phyloP scores from a whole-genome alignment of 2,888 invertebrate genomes.

The Mythimna vitellina region DNA sequence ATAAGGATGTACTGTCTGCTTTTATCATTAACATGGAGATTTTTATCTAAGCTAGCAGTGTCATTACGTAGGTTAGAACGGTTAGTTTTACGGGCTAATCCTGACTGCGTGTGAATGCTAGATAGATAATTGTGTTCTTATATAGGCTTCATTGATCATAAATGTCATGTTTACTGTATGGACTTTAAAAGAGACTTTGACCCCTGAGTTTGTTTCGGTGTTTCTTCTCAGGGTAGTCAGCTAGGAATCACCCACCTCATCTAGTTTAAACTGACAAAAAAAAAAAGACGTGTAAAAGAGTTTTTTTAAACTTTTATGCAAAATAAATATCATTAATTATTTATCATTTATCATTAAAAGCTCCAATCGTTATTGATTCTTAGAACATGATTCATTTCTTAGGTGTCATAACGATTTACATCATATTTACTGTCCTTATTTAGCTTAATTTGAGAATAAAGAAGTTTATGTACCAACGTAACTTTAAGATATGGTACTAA shows the following conservation, averaged over 20 bases:
- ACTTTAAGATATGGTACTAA: background rate
- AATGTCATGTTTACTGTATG: too few species aligned
- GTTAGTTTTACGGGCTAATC: background rate
- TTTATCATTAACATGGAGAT: background rate
- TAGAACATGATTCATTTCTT: conserved; percentile 17
- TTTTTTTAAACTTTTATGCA: too few species aligned
- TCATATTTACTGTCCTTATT: background rate
- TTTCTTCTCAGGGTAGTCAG: too few species aligned
- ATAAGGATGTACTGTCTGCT: background rate
- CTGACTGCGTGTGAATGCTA: background rate
- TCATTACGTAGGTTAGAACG: background rate
- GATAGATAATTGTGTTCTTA: conserved; percentile 3
- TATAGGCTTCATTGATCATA: background rate
- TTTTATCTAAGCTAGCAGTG: background rate
- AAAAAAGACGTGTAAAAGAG: too few species aligned
- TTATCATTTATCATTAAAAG: too few species aligned
- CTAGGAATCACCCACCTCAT: too few species aligned
- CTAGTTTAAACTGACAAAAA: too few species aligned
- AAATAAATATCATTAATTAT: too few species aligned
- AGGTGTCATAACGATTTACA: background rate
- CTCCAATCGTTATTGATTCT: conserved; percentile 10
- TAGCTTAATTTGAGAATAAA: background rate
- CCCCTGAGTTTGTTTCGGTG: too few species aligned
- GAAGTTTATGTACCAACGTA: background rate
- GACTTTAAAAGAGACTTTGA: too few species aligned